Evolutionary conservation across 2,797 vertebrate species (phyloP).

Genomic region (Sebastes alutus): DNA sequence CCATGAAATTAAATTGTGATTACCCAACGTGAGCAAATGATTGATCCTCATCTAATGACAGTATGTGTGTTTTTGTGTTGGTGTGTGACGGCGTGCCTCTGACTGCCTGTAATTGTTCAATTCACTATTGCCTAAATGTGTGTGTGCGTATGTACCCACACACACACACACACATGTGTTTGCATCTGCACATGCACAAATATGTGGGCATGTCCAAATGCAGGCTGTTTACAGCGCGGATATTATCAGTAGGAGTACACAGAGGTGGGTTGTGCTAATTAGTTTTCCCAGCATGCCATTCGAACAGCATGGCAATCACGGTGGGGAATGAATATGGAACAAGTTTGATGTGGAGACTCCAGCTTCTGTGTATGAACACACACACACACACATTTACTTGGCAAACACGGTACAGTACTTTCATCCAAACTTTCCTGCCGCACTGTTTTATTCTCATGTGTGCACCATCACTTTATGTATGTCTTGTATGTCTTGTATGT

Average conservation of each 20-base stretch:
- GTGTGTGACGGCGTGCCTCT: neutral
- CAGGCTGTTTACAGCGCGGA: conserved; percentile 60
- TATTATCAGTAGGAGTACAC: conserved; percentile 73
- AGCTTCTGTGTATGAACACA: conserved; percentile 26
- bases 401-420: conserved; percentile 22
- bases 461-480: neutral
- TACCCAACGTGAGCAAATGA: conserved; percentile 70
- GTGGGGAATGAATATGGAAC: conserved; percentile 82
- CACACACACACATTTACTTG: neutral
- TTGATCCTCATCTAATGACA: conserved; percentile 75
- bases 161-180: neutral
- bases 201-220: conserved; percentile 65
- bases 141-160: neutral
- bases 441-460: conserved; percentile 18
- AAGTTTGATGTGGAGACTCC: conserved; percentile 70
- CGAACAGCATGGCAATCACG: conserved; percentile 76
- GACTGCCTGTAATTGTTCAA: conserved; percentile 12
- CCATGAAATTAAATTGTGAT: conserved; percentile 78
- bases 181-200: conserved; percentile 4
- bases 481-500: neutral
- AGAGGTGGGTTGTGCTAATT: conserved; percentile 83
- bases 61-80: conserved; percentile 22
- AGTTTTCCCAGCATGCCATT: conserved; percentile 83
- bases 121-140: conserved; percentile 12
- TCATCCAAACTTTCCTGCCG: conserved; percentile 34